Evolutionary conservation across 2,888 invertebrate genomes (phyloP), one percentile per base, ranked within the genome.

Genomic region (Ditula angustiorana): DNA sequence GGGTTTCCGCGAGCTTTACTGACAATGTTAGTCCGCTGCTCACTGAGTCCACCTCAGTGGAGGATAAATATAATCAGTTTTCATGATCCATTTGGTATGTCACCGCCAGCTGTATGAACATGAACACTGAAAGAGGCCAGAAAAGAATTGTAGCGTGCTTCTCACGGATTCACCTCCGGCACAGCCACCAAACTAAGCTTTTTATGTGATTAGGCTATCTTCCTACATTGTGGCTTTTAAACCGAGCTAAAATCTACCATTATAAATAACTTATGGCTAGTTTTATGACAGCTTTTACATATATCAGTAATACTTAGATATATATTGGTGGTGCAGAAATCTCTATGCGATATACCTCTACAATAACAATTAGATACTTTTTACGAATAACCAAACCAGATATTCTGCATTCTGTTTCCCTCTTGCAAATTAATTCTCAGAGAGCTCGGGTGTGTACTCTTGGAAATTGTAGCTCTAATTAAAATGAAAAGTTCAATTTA

Each of bases 401-500:
- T 21, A 26, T 46, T 41, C 7, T 57, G 30, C 44, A 30, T 41
- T 60, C 37, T 13, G 19, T 49, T 19, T 35, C 24, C 35, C 19
- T 19, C 49, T 24, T 28, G 49, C 19, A 21, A 47, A 55, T 62
- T 37, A 41, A 62, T 62, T 62, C 28, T 5, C 13, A 5, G 11
- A 8, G 7, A 28, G 37, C 33, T 49, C 47, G 47, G 46, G 21
- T n/a, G 33, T 37, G 28, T 41, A 28, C 49, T 41, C 28, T 55
- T 35, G 41, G 37, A 57, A 47, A 57, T 44, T 57, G 49, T 24
- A 41, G 30, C 49, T 57, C 16, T 50, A 57, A 57, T 62, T 62
- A 41, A 57, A 62, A 62, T 50, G 47, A 50, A 62, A 75, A 69
- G 73, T 74, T 77, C 68, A 70, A 71, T 62, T 44, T 50, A 71